Percentiles rank a stretch among this genome's conserved stretches.
These are phyloP conservation scores for Brachyopa scutellaris DNA, from an alignment of 2,888 invertebrate genomes.

Conservation along the genomic window DNA sequence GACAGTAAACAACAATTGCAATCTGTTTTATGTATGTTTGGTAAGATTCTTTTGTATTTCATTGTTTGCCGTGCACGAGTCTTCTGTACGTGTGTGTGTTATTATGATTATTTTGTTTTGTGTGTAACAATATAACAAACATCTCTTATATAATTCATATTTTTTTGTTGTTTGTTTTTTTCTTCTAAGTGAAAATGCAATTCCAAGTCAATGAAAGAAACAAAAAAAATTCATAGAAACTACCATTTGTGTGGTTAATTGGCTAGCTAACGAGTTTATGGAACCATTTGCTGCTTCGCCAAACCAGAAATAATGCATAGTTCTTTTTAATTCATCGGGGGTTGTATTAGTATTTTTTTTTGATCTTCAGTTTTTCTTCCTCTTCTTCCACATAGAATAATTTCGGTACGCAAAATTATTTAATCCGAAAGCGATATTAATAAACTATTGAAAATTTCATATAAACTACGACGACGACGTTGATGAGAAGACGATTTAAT, in stretches of 20 bases:
- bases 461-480: constrained; percentile 60
- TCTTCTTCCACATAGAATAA: constrained; percentile 54
- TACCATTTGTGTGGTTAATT: constrained; percentile 21
- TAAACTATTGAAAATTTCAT: constrained; percentile 61
- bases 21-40: constrained; percentile 40
- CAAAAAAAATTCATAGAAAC: constrained; percentile 34
- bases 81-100: constrained; percentile 3
- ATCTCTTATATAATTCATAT: constrained; percentile 43
- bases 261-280: neutral
- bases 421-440: constrained; percentile 43
- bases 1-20: constrained; percentile 42
- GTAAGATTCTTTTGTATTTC: constrained; percentile 19
- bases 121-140: constrained; percentile 32
- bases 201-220: constrained; percentile 28
- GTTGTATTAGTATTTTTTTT: constrained; percentile 16
- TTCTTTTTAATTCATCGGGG: constrained; percentile 63
- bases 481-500: constrained; percentile 34
- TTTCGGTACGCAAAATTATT: constrained; percentile 47
- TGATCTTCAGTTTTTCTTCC: neutral
- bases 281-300: constrained; percentile 1
- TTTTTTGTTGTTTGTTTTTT: neutral
- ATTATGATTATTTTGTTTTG: too few species aligned
- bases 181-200: constrained; percentile 42
- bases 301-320: constrained; percentile 16
- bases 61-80: constrained; percentile 13